A percentile compares a stretch with the other conserved stretches of the same genome.
phyloP scores from a whole-genome alignment of 2,888 invertebrate species.

The Strigamia maritima region DNA sequence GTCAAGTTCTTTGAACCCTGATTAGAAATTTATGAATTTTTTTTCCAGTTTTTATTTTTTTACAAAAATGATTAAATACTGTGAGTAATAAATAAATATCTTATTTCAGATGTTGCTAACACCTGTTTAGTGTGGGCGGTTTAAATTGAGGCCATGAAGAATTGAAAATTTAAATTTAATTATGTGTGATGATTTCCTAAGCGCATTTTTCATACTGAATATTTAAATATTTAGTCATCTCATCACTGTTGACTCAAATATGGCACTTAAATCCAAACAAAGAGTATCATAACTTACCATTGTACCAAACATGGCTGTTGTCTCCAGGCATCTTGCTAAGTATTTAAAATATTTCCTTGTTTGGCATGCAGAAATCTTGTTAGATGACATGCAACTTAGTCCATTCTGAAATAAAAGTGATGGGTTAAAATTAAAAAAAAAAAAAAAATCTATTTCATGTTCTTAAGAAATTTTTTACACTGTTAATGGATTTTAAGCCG shows the following conservation, averaged over 20 bases:
- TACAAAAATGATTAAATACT: background rate
- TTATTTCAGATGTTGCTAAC: background rate
- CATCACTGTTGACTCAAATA: background rate
- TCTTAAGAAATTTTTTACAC: background rate
- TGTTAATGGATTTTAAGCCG: slow-evolving; percentile 21
- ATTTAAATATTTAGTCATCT: background rate
- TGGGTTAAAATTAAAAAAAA: background rate
- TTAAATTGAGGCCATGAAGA: slow-evolving; percentile 12
- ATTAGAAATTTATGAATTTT: background rate
- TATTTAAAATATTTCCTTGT: slow-evolving; percentile 30
- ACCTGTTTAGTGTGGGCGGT: slow-evolving; percentile 9
- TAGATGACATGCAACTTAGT: slow-evolving; percentile 32
- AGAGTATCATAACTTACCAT: slow-evolving; percentile 8
- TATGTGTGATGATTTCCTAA: slow-evolving; percentile 2
- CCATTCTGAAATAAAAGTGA: background rate
- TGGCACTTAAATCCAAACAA: background rate
- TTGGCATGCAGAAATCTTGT: slow-evolving; percentile 31
- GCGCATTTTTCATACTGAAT: background rate
- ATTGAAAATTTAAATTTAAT: slow-evolving; percentile 17
- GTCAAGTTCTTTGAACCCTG: background rate
- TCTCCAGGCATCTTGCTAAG: slow-evolving; percentile 23
- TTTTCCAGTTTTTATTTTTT: background rate
- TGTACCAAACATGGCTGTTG: slow-evolving; percentile 27
- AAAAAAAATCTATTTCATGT: background rate
- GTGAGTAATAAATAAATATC: background rate